phyloP scores from a whole-genome alignment of 2,797 vertebrate genomes.

The Sebastes variabilis region DNA sequence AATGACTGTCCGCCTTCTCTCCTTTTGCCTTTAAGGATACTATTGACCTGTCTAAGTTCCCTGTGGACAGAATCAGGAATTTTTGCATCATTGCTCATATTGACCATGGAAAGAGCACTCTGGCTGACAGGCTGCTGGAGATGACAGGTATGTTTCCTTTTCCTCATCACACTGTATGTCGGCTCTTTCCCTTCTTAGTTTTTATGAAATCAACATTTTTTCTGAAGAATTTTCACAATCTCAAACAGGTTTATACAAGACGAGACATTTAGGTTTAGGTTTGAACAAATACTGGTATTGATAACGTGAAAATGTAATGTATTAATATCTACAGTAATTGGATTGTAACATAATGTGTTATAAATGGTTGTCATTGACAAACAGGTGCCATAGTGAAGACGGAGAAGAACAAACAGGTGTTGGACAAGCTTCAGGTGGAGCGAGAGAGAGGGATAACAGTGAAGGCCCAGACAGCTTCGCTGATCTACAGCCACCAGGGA shows the following conservation, averaged over 20 bases:
- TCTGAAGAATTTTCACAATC: neutral
- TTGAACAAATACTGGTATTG: neutral
- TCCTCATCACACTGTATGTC: neutral
- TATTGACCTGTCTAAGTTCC: constrained; percentile 88
- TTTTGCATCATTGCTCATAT: constrained; percentile 98
- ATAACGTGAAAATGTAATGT: neutral
- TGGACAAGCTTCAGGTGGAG: constrained; percentile 98
- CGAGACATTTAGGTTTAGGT: neutral
- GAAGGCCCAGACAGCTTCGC: constrained; percentile 95
- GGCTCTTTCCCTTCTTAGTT: neutral
- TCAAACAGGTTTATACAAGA: neutral
- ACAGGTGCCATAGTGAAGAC: constrained; percentile 93
- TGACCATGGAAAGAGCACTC: constrained; percentile 98
- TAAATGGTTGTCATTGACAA: neutral
- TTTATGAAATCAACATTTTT: neutral
- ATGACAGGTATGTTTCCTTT: constrained; percentile 86
- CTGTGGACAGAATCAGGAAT: constrained; percentile 91
- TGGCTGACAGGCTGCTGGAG: constrained; percentile 94
- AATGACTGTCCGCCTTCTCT: neutral
- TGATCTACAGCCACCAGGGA: constrained; percentile 87
- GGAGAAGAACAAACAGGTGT: constrained; percentile 91
- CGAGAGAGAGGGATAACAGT: constrained; percentile 97
- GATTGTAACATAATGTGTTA: neutral
- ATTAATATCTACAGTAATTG: neutral
- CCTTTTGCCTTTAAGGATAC: constrained; percentile 73